Conservation (phyloP, 2,888 invertebrate species). For the Sthenelais limicola region DNA sequence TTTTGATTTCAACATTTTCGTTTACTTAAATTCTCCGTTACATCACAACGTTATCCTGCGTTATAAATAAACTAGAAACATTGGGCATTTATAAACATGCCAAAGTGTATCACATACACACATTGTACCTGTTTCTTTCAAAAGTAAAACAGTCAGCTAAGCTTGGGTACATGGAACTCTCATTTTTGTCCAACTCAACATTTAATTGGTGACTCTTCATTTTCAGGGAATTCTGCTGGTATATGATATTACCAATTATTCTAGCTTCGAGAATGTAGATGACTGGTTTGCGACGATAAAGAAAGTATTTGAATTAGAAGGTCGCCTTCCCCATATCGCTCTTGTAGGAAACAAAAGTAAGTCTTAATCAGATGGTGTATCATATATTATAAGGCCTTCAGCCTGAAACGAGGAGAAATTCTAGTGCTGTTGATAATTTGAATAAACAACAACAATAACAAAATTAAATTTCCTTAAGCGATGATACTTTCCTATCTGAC, state of each 20-base stretch:
- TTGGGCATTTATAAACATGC: too few relatives aligned
- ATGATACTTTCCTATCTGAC: not conserved
- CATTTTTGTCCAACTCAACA: not conserved
- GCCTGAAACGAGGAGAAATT: not conserved
- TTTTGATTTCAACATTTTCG: too few relatives aligned
- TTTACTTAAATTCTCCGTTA: too few relatives aligned
- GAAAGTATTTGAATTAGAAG: slow-evolving; percentile 66
- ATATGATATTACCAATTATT: slow-evolving; percentile 86
- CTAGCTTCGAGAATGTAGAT: slow-evolving; percentile 84
- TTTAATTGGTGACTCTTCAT: slow-evolving; percentile 53
- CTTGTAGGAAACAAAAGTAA: slow-evolving; percentile 75
- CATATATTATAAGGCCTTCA: not conserved
- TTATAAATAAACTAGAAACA: too few relatives aligned
- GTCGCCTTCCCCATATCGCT: slow-evolving; percentile 72
- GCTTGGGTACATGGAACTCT: too few relatives aligned
- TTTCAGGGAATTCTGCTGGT: slow-evolving; percentile 84
- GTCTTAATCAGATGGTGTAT: not conserved
- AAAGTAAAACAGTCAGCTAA: too few relatives aligned
- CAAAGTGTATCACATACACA: too few relatives aligned
- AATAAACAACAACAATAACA: not conserved
- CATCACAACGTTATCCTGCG: too few relatives aligned
- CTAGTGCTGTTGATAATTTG: not conserved
- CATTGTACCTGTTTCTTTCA: too few relatives aligned
- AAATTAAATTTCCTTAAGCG: not conserved
- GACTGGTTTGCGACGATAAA: slow-evolving; percentile 79